Evolutionary conservation across 2,113 vertebrate genomes (phyloP).

Genomic region (Tringa solitaria): DNA sequence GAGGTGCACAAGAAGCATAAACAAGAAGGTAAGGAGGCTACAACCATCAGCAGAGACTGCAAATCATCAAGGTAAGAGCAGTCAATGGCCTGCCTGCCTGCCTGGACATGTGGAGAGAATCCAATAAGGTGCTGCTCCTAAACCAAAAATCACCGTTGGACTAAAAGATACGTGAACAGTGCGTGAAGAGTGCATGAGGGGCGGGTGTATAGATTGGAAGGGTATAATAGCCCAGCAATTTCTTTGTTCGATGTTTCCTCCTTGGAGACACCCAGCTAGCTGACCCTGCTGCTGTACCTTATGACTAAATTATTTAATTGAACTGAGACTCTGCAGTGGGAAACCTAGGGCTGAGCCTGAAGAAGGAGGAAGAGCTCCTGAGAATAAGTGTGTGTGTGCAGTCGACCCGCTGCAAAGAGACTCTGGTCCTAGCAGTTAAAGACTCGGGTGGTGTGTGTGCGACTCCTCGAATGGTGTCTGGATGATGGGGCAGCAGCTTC

Average conservation of each 20-base stretch:
- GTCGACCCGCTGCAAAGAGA: not conserved
- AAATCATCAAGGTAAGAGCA: not conserved
- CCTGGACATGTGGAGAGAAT: not conserved
- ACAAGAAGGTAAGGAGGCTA: not conserved
- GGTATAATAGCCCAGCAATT: not conserved
- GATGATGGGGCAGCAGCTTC: not conserved
- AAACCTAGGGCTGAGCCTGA: not conserved
- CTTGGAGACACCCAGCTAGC: not conserved
- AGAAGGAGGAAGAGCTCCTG: not conserved
- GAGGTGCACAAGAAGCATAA: not conserved
- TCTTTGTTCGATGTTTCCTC: not conserved
- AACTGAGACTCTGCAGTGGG: not conserved
- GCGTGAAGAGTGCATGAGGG: not conserved
- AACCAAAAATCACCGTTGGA: not conserved
- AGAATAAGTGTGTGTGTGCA: not conserved
- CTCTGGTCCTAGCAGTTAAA: not conserved
- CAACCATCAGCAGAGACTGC: not conserved
- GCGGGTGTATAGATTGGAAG: not conserved
- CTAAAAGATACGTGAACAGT: not conserved
- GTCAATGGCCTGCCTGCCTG: not conserved
- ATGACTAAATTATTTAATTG: not conserved
- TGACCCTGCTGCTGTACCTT: not conserved
- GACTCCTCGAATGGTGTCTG: not conserved
- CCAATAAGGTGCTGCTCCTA: not conserved
- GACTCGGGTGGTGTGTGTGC: not conserved